These are phyloP conservation scores for Phocides pigmalion DNA, from an alignment of 1,140 invertebrate species.

Conservation along the genomic window DNA sequence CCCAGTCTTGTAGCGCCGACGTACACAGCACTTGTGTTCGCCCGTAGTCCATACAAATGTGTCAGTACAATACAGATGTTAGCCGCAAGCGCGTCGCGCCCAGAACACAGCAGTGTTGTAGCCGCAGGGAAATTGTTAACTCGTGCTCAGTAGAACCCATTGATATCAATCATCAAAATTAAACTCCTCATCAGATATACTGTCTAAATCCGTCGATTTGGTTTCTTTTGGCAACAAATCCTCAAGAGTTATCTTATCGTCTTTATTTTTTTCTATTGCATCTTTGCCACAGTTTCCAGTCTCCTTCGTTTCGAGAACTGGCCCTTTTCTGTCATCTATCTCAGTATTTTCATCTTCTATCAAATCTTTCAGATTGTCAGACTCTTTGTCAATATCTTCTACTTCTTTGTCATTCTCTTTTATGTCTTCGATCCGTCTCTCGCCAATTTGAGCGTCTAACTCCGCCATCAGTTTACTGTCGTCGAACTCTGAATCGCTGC, in stretches of 20 bases:
- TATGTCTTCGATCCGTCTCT: conserved; percentile 16
- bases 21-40: too few relatives aligned
- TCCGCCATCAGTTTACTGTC: conserved; percentile 51
- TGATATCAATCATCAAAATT: conserved; percentile 32
- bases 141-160: too few relatives aligned
- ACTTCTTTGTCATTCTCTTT: not conserved
- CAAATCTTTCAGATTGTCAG: not conserved
- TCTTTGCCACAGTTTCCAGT: not conserved
- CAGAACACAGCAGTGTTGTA: too few relatives aligned
- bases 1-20: too few relatives aligned
- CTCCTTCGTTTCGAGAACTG: not conserved
- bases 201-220: conserved; percentile 41
- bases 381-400: not conserved
- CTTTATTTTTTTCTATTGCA: not conserved
- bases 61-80: too few relatives aligned
- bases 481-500: conserved; percentile 45
- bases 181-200: conserved; percentile 49
- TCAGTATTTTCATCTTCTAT: not conserved
- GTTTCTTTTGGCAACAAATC: conserved; percentile 30
- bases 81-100: too few relatives aligned
- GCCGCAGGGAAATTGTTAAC: too few relatives aligned
- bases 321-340: not conserved
- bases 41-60: too few relatives aligned
- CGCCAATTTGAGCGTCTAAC: conserved; percentile 50
- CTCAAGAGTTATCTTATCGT: conserved; percentile 34